These are phyloP conservation scores for Idaea aversata DNA, from an alignment of 2,888 invertebrate genomes.

Conservation along the genomic window DNA sequence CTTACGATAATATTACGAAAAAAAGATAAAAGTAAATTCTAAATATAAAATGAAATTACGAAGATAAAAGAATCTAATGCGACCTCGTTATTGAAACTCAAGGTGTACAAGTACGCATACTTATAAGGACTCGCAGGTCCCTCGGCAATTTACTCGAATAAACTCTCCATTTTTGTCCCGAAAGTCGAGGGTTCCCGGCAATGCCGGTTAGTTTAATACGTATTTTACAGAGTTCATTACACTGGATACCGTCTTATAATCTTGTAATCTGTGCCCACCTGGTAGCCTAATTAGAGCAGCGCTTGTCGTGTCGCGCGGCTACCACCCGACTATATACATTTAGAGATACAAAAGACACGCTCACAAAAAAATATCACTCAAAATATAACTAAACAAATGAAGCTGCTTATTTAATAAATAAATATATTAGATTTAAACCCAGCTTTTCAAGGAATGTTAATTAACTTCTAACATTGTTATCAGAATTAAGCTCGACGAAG, in stretches of 20 bases:
- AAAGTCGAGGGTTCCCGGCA: not conserved
- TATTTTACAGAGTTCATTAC: slow-evolving; percentile 41
- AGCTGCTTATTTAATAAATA: slow-evolving; percentile 3
- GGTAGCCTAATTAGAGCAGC: slow-evolving; percentile 50
- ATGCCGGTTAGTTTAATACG: slow-evolving; percentile 21
- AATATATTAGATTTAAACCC: slow-evolving; percentile 6
- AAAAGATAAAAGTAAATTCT: not conserved
- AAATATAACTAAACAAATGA: slow-evolving; percentile 14
- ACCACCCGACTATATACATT: slow-evolving; percentile 19
- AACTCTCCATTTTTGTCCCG: not conserved
- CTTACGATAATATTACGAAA: not conserved
- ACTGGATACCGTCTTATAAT: slow-evolving; percentile 39
- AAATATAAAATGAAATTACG: not conserved
- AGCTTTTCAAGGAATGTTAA: slow-evolving; percentile 16
- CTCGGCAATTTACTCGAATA: slow-evolving; percentile 14
- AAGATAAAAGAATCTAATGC: not conserved
- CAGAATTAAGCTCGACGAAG: slow-evolving; percentile 10
- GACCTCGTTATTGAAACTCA: slow-evolving; percentile 7
- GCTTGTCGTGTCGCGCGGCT: slow-evolving; percentile 30
- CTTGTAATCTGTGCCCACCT: slow-evolving; percentile 47
- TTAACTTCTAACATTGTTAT: slow-evolving; percentile 16
- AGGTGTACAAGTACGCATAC: not conserved
- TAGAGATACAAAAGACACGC: slow-evolving; percentile 11
- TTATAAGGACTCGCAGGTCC: slow-evolving; percentile 1
- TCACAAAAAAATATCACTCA: slow-evolving; percentile 6